Evolutionary conservation across 2,113 vertebrate genomes (phyloP), one percentile per base, ranked within the genome.

Genomic region (Chaetodon auriga): DNA sequence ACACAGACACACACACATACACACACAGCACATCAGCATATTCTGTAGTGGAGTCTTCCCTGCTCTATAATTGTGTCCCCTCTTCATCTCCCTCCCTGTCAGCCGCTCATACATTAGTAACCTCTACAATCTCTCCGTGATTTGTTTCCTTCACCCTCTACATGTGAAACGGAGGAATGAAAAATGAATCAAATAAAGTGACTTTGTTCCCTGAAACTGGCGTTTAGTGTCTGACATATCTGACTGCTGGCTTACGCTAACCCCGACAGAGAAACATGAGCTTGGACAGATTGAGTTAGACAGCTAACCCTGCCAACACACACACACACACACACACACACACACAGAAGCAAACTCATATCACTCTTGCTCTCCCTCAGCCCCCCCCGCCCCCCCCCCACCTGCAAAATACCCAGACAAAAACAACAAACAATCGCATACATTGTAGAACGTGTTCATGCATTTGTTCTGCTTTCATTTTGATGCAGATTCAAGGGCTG

Each of bases 221-320:
- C 83, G 82, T 89, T 90, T 88, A 84, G 68, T 83, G 71, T 85
- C 69, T 74, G 87, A 87, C 87, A 90, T 71, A 36, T 75, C 75
- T 60, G 84, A 83, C 84, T 87, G 80, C 80, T 88, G 87, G 86
- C 85, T 92, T 89, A 91, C 84, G 73, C 80, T 84, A 88, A 89
- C 86, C 68, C 89, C 87, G 79, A 88, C 87, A 93, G 87, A 91
- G 87, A 87, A 88, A 91, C 88, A 91, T 68, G 78, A 91, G 88
- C 54, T 82, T 54, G 87, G 85, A 88, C 90, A 89, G 92, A 92
- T 90, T 90, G 86, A 89, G 87, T 88, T 72, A 84, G 90, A 91
- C 91, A 87, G 84, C 71, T 68, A 73, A 77, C 81, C 55, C 75
- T 68, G 79, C 75, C 78, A 81, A 83, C 38, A 82, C 78, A 75